These are phyloP conservation scores for Rhabdomys dilectus DNA, from an alignment of 2,113 vertebrate genomes.

Conservation along the genomic window DNA sequence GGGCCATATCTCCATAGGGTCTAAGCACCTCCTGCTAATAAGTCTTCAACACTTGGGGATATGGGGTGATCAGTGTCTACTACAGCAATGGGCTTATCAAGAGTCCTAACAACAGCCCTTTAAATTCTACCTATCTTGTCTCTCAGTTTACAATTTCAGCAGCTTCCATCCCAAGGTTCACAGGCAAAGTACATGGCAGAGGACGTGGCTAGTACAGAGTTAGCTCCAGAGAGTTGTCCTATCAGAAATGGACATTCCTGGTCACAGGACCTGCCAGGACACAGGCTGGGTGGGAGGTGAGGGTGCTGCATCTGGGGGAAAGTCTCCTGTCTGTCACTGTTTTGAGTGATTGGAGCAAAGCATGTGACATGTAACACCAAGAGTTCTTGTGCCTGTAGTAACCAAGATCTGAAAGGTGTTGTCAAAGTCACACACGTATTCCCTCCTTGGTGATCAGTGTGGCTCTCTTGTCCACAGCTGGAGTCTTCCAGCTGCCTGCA, in stretches of 20 bases:
- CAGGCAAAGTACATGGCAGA: not conserved
- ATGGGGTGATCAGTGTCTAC: no score
- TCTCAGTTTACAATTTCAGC: not conserved
- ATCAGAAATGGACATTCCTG: not conserved
- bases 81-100: no score
- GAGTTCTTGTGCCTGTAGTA: not conserved
- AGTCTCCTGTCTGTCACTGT: not conserved
- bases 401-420: not conserved
- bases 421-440: not conserved
- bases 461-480: rapidly evolving
- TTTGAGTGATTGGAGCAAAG: not conserved
- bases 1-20: no score
- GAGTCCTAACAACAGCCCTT: not conserved
- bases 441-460: not conserved
- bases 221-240: no score
- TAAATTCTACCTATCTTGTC: not conserved
- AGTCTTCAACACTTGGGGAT: not conserved
- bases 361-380: not conserved
- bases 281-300: not conserved
- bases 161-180: not conserved
- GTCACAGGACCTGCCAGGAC: not conserved
- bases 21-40: not conserved
- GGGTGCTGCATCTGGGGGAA: not conserved
- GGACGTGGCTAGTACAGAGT: not conserved
- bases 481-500: not conserved